Conservation (phyloP, 2,113 vertebrate species). For the Hymenochirus boettgeri region DNA sequence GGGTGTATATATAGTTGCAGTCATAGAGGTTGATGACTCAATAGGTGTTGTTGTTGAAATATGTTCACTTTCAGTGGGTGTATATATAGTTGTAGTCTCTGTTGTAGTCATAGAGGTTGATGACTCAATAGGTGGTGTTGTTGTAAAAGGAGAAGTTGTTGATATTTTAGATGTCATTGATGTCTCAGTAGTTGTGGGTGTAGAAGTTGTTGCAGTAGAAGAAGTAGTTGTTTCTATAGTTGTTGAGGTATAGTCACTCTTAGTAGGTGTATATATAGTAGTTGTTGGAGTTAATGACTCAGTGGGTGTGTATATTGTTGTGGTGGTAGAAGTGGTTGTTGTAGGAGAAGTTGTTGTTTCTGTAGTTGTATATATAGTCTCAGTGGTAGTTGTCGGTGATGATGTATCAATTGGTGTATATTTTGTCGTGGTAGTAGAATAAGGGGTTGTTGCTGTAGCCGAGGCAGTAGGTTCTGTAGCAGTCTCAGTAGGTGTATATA, state of each 20-base stretch:
- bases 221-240: no score
- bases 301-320: not conserved
- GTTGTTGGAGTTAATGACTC: not conserved
- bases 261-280: no score
- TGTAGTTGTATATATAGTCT: no score
- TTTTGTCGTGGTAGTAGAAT: no score
- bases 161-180: no score
- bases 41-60: not conserved
- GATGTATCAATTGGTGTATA: not conserved
- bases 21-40: not conserved
- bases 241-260: conserved; percentile 9
- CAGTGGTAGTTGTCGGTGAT: no score
- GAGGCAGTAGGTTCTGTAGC: no score
- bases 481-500: not conserved
- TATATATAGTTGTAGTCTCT: not conserved
- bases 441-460: no score
- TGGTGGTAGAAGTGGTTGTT: not conserved
- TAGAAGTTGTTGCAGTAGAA: no score
- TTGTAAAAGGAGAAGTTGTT: not conserved
- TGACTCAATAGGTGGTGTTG: not conserved
- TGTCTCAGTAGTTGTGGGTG: no score
- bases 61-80: not conserved
- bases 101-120: not conserved
- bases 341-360: no score
- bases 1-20: not conserved